Base-by-base conservation (phyloP, 2,113 vertebrate species). In the Pseudonaja textilis region DNA sequence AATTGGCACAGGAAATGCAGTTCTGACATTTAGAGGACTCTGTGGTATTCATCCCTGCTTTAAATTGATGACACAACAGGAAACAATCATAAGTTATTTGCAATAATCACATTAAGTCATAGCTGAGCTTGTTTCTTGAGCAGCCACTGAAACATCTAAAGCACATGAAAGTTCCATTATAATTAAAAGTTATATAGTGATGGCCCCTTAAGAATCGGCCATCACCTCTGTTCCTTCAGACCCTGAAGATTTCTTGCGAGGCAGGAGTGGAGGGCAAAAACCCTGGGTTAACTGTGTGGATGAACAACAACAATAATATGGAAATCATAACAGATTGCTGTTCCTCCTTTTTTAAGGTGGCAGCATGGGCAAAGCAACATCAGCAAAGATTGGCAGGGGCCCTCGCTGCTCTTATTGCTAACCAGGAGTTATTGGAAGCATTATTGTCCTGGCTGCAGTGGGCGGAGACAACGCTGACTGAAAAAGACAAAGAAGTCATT, bases 341-440 rank as follows among this genome's bases (percentile, higher is more conserved):
- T 1, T 93, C 69, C 91, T 93, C 96, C 8, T 96, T 74, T 74
- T 74, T 96, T 52, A 94, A 99, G 99, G 99, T 99, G 22, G 98
- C 98, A 94, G 99, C 98, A 3, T 99, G 99, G 99, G 98, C 98
- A 5, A 98, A 99, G 94, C 99, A 99, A 94, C 99, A 99, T 97
- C 99, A 99, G 56, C 98, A 99, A 97, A 97, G 99, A 89, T 95
- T 99, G 94, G 97, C 98, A n/a, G 96, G 97, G 26, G 99, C 99
- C 14, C 97, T 99, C 95, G 98, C 96, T 14, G 99, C 98, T 69
- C 97, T 98, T 94, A 97, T 99, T 69, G 98, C 98, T 92, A 99
- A 98, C 92, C 98, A 99, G 95, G 99, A 99, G 45, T 92, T 99
- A 95, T 93, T 99, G 97, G 99, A 99, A 97, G 98, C 98, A 61